Base-by-base conservation (phyloP, 1,140 invertebrate species). In the Panulirus ornatus region DNA sequence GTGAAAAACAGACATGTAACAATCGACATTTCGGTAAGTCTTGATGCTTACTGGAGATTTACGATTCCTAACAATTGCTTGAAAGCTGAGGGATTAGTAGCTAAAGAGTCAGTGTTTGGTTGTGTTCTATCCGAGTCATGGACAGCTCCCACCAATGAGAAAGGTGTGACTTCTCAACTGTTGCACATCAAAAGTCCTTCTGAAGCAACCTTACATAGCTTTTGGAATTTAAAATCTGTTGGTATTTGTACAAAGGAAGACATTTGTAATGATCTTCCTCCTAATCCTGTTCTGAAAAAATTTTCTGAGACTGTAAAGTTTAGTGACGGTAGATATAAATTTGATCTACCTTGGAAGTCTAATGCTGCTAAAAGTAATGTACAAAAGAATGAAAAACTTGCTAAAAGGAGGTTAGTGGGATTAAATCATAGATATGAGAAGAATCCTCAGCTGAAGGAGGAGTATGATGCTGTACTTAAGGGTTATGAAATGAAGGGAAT, bases 301-400 rank as follows among this genome's bases (percentile, higher is more conserved):
- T 1, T 8, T 84, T 63, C 0, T 70, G 81, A 84, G 30, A 84
- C 1, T 30, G 36, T 84, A 34, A 47, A 42, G 6, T 84, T 63
- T 38, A 22, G n/a, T 66, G 34, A 63, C 34, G 81, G 81, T 19
- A 63, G 58, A 34, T 63, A 84, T 51, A 54, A 84, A 63, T 51
- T 84, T 11, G 58, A 22, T n/a, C 38, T 84, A 66, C 81, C 81
- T 40, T 84, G 81, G 81, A 84, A 84, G 40, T 84, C 81, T 34
- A 54, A 84, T 84, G 47, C 27, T 66, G 51, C 34, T 38, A 66
- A 84, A 40, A 22, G 6, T 38, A 40, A 66, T 63, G 16, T 63
- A 19, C 40, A 27, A 70, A 40, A 84, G 16, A 84, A 70, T 84
- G 81, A 36, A 2, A 84, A 66, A 63, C 9, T 84, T 84, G 81